Percentiles rank a stretch among this genome's conserved stretches.
Evolutionary conservation across 2,888 invertebrate genomes (phyloP).

Genomic region (Tridacna gigas): DNA sequence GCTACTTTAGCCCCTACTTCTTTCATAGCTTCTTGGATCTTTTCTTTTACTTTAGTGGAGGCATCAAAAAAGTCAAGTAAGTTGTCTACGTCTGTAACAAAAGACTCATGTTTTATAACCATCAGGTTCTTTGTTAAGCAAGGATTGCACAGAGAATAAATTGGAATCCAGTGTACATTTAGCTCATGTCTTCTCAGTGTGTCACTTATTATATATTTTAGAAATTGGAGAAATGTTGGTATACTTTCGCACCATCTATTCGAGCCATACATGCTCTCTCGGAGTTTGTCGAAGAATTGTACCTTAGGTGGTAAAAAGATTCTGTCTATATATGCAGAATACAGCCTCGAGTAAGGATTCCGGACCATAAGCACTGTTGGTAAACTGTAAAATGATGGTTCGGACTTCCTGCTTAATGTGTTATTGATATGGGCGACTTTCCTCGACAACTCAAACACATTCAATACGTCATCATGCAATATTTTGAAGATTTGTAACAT

Average conservation of each 20-base stretch:
- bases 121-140: neutral
- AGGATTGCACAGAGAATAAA: slow-evolving; percentile 2
- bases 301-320: neutral
- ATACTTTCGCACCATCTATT: neutral
- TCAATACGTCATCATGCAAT: neutral
- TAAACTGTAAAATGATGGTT: neutral
- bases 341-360: slow-evolving; percentile 5
- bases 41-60: neutral
- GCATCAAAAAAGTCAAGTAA: neutral
- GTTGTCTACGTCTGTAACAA: neutral
- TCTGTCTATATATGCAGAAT: slow-evolving; percentile 4
- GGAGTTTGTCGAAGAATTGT: neutral
- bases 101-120: slow-evolving; percentile 6
- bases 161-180: slow-evolving; percentile 16
- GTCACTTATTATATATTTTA: neutral
- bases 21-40: neutral
- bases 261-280: neutral
- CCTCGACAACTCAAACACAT: neutral
- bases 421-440: neutral
- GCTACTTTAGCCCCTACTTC: neutral
- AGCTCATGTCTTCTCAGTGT: neutral
- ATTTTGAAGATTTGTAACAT: neutral
- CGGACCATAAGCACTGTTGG: neutral
- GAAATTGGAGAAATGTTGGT: neutral
- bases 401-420: neutral